Evolutionary conservation across 2,113 vertebrate species (phyloP).

Genomic region (Chaetops frenatus): DNA sequence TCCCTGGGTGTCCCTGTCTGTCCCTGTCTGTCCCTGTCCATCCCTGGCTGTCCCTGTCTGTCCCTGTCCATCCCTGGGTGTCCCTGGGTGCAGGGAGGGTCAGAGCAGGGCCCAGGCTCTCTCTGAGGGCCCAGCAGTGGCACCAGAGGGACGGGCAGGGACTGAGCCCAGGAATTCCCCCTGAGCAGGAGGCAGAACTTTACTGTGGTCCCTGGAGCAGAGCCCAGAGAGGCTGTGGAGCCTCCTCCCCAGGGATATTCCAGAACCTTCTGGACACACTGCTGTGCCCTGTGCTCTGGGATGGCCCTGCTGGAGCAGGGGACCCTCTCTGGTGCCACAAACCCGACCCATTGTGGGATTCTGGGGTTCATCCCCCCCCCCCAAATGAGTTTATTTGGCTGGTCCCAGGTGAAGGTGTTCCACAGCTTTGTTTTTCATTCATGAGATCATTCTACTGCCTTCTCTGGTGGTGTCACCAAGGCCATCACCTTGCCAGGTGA

Average conservation of each 20-base stretch:
- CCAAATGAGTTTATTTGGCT: rapidly evolving
- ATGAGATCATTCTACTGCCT: rapidly evolving
- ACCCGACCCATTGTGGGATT: not conserved
- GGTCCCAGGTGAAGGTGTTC: not conserved
- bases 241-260: not conserved
- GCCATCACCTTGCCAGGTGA: not conserved
- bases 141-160: not conserved
- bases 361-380: not conserved
- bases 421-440: not conserved
- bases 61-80: not conserved
- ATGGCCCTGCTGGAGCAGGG: not conserved
- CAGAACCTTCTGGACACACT: not conserved
- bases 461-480: not conserved
- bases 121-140: not conserved
- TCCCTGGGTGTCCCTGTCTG: not conserved
- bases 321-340: not conserved
- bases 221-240: not conserved
- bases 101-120: not conserved
- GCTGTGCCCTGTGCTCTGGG: not conserved
- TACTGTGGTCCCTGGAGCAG: not conserved
- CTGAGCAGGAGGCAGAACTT: not conserved
- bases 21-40: not conserved
- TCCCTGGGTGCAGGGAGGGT: not conserved
- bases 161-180: not conserved
- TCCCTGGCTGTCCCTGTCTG: no score